Conservation (phyloP, 2,888 invertebrate genomes). For the Deilephila porcellus region DNA sequence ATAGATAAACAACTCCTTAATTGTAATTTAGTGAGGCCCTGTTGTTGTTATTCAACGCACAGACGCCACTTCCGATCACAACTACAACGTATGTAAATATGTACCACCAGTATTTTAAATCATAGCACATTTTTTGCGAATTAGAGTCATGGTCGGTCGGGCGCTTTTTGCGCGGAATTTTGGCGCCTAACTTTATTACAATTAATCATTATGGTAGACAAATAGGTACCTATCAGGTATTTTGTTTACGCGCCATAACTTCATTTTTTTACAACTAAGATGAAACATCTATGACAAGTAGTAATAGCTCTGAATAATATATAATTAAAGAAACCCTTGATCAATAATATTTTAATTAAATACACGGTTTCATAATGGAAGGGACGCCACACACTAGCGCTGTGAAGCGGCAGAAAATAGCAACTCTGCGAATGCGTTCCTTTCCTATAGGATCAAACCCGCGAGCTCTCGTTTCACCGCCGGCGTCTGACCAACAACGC, state of each 20-base stretch:
- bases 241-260: background rate
- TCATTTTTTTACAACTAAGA: background rate
- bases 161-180: slow-evolving; percentile 78
- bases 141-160: slow-evolving; percentile 78
- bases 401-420: too few relatives aligned
- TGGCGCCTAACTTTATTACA: slow-evolving; percentile 74
- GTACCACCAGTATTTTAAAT: slow-evolving; percentile 26
- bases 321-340: too few relatives aligned
- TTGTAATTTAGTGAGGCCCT: background rate
- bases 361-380: too few relatives aligned
- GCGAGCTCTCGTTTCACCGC: too few relatives aligned
- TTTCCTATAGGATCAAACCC: too few relatives aligned
- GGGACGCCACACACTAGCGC: too few relatives aligned
- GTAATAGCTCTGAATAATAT: too few relatives aligned
- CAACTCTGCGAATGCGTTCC: too few relatives aligned
- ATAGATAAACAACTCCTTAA: slow-evolving; percentile 8
- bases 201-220: slow-evolving; percentile 54
- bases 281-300: too few relatives aligned
- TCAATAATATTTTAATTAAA: too few relatives aligned
- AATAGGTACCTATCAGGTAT: slow-evolving; percentile 34
- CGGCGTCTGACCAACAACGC: too few relatives aligned
- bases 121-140: slow-evolving; percentile 51
- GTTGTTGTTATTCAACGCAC: slow-evolving; percentile 14
- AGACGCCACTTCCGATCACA: slow-evolving; percentile 22
- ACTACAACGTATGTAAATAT: slow-evolving; percentile 8